Percentiles rank a stretch among this genome's conserved stretches.
Evolutionary conservation across 2,113 vertebrate genomes (phyloP).

Genomic region (Myanophis thanlyinensis): DNA sequence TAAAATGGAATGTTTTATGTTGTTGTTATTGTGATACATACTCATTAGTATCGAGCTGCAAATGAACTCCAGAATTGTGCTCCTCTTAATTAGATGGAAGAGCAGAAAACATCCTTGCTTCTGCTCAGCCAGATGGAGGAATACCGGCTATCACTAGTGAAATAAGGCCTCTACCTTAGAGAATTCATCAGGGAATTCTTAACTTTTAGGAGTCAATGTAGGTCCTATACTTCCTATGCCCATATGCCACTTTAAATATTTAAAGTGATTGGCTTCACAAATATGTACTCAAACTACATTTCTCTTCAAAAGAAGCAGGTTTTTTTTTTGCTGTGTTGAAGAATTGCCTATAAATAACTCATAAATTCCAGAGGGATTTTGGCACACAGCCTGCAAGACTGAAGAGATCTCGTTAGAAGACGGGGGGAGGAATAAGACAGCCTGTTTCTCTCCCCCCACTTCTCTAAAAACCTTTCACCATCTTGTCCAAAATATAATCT

Average conservation of each 20-base stretch:
- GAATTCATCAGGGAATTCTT: conserved; percentile 53
- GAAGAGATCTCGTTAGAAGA: conserved; percentile 26
- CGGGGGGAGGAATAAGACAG: not conserved
- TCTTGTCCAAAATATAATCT: not conserved
- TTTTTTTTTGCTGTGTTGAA: conserved; percentile 44
- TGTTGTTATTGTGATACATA: conserved; percentile 64
- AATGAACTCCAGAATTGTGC: conserved; percentile 70
- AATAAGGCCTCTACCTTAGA: conserved; percentile 48
- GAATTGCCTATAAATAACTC: conserved; percentile 46
- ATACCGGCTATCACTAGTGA: conserved; percentile 44
- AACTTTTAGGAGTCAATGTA: conserved; percentile 30
- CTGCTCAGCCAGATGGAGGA: conserved; percentile 57
- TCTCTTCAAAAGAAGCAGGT: conserved; percentile 30
- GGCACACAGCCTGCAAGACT: not conserved
- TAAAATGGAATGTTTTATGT: conserved; percentile 69
- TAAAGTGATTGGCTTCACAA: conserved; percentile 45
- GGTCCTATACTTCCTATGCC: conserved; percentile 36
- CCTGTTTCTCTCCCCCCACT: not conserved
- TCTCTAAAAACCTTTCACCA: not conserved
- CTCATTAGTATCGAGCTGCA: conserved; percentile 67
- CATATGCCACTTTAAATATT: conserved; percentile 59
- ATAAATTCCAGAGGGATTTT: conserved; percentile 37
- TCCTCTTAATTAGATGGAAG: conserved; percentile 71
- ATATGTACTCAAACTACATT: conserved; percentile 52
- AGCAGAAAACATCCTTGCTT: conserved; percentile 52